Evolutionary conservation across 2,888 invertebrate genomes (phyloP), one percentile per base, ranked within the genome.

Genomic region (Cantharis rufa): DNA sequence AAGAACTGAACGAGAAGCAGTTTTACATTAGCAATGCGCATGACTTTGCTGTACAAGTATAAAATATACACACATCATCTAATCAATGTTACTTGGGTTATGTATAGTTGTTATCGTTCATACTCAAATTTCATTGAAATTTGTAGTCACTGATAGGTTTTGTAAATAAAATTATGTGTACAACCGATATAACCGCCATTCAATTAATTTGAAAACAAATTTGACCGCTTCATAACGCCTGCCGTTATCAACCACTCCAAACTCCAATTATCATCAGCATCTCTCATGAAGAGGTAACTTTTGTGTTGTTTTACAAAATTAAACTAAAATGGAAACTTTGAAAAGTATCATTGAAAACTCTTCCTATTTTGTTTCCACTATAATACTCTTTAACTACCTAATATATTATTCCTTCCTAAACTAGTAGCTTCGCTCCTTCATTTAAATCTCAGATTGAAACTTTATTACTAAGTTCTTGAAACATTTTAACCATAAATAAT

Each of bases 11-110:
- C 74, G 73, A 78, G 75, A 74, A 76, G 72, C 72, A 70, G 74
- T 80, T 78, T 74, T 74, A 72, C 78, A 74, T 74, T 72, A 69
- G 69, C 73, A 70, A 62, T 77, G 80, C 80, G 80, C 80, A 80
- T 76, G 79, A 69, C 78, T 71, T 75, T 62, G 77, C 72, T 80
- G 79, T 78, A 80, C 80, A 80, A 79, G 80, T 79, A 80, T 71
- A 78, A 78, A 74, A 72, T 75, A 79, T 78, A 80, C 71, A 77
- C 73, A 75, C 72, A 74, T 74, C 78, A 66, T 78, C 76, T 78
- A 78, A 78, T 78, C 78, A 78, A 78, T 78, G 78, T 78, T 78
- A 78, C 75, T 71, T 70, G 70, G 78, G 76, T 78, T 76, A 78
- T 78, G 72, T 78, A 72, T 76, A 72, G 75, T 72, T 78, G 75